Base-by-base conservation (phyloP, 2,113 vertebrate species). In the Formicarius rufipectus region DNA sequence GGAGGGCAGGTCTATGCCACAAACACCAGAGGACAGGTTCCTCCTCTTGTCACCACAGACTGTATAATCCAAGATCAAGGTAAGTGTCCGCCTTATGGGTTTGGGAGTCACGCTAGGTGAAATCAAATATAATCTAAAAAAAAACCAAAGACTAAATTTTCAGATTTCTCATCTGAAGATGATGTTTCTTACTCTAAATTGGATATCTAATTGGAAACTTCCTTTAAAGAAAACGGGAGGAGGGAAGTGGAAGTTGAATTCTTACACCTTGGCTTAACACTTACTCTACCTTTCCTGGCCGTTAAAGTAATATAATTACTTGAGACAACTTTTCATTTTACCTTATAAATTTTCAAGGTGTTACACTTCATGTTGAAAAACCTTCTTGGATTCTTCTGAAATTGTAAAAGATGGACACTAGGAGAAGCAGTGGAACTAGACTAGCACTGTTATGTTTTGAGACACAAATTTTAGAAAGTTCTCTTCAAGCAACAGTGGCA, bases 31-130 rank as follows among this genome's bases (percentile, higher is more conserved):
- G 99, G 99, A 90, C 99, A 99, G 93, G 96, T 99, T 50, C 99
- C 99, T 60, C 99, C 99, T 19, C 98, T 99, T 27, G 99, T 99
- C 94, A 99, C 99, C 62, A 99, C 99, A 6, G 97, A 99, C 80
- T 99, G 98, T 18, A 25, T 99, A 52, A 98, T 98, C 33, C 98
- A 99, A 96, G 99, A 99, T 96, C 99, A 99, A 99, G 99, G 99
- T 99, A 98, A 96, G 58, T n/a, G 9, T n/a, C 53, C 44, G 72
- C 39, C 39, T 74, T 42, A 30, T 8, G 33, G 8, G 24, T 79
- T 37, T 66, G 49, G 11, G 16, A 72, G 20, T 50, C 39, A 80
- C 86, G 17, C 8, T 42, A 21, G 23, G 12, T n/a, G 24, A 84
- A 81, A 62, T 63, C 2, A 45, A 35, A 42, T 28, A 9, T 14